Base-by-base conservation (phyloP, 2,797 vertebrate genomes). In the Taeniopygia guttata region DNA sequence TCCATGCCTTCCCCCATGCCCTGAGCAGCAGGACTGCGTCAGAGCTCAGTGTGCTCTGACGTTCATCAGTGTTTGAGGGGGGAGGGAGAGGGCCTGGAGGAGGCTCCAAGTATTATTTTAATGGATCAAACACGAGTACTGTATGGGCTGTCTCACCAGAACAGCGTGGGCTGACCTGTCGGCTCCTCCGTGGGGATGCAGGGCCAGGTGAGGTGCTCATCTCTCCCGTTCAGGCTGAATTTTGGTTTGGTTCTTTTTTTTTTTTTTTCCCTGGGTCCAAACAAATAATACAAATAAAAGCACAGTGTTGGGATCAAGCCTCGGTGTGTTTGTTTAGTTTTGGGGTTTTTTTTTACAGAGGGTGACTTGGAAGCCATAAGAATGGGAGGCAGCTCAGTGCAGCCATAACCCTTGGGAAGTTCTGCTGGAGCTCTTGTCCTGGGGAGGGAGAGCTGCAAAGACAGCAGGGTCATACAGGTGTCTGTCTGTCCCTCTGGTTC, bases 221-320 rank as follows among this genome's bases (percentile, higher is more conserved):
- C 74, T 78, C 51, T 89, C 29, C 51, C 2, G 0, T 66, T 87
- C 0, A 7, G 40, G 36, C 49, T 51, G 79, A 42, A 43, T 80
- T 94, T 72, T 8, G 6, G 16, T 11, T 69, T 18, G 4, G 36
- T n/a, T n/a, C n/a, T 38, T 3, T 5, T 22, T 23, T 17, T 36
- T 32, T 46, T 30, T 72, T 54, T 64, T 15, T 0, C 82, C 75
- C 55, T 67, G 95, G 92, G 94, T 89, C 94, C 91, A 94, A 94
- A 78, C 30, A 42, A 83, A 26, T 73, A 22, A 8, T 89, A 84
- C 29, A 75, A 97, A 96, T 96, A 96, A 95, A 91, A 96, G 85
- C 94, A 94, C 89, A 94, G 55, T 13, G 30, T 54, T 45, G 67
- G 83, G 73, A 68, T 2, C 0, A 15, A 45, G 87, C n/a, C 26